Evolutionary conservation across 2,888 invertebrate genomes (phyloP), one percentile per base, ranked within the genome.

Genomic region (Clusia tigrina): DNA sequence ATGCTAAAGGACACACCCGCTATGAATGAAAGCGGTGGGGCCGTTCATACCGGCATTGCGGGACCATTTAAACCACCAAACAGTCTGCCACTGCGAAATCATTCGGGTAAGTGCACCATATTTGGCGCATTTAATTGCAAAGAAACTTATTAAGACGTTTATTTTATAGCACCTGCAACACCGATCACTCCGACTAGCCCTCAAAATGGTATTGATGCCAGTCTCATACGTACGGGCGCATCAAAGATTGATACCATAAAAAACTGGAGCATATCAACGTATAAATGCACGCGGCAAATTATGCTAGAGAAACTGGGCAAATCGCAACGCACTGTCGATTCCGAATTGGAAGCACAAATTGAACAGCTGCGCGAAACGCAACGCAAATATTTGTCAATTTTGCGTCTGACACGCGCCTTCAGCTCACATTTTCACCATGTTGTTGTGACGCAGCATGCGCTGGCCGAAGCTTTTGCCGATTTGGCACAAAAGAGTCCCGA

Each of bases 221-320:
- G 77, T 60, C 68, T 81, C 25, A 69, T 81, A 63, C 75, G 79
- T 64, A 80, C 76, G 53, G 82, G 81, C 62, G 81, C 90, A 22
- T 92, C 94, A 53, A 93, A 95, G 83, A 91, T 98, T 78, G 98
- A 98, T 82, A 90, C 92, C 63, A 86, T 98, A 67, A 95, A 93
- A 81, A 95, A 93, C 81, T 99, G 98, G 98, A 95, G 97, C 68
- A 94, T 98, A 79, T 96, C 96, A 65, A 98, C 98, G 0, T 98
- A 96, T 84, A 98, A 98, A 85, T 98, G 98, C 82, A 98, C 98
- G 5, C 93, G 95, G 77, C 98, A 99, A 83, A 88, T 97, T 65
- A 91, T 99, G 85, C 93, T 96, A 72, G 98, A 99, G 83, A 96
- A 95, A 81, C 87, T 99, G 61, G 98, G 98, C 18, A 98, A 96